Conservation (phyloP, 2,888 invertebrate species). For the Drosophila cyrtoloma region DNA sequence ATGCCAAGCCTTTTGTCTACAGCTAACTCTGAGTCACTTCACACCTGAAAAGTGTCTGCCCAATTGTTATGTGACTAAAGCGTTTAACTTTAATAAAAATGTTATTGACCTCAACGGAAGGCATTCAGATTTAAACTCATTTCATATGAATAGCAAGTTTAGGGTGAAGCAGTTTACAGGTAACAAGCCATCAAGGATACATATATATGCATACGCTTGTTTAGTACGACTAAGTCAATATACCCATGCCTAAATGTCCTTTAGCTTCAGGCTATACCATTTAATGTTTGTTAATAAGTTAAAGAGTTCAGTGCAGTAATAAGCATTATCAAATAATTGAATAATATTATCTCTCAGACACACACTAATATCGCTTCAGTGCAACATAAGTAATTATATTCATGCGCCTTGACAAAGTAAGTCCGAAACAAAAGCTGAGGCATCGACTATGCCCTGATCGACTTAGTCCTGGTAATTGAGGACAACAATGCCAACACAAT, state of each 20-base stretch:
- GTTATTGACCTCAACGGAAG: slow-evolving; percentile 55
- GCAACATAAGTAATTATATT: slow-evolving; percentile 21
- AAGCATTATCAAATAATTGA: not conserved
- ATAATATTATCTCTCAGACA: not conserved
- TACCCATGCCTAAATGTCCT: too few species aligned
- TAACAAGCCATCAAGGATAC: not conserved
- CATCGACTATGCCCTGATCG: not conserved
- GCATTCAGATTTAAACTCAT: not conserved
- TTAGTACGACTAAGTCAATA: too few species aligned
- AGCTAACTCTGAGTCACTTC: slow-evolving; percentile 22
- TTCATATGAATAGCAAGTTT: not conserved
- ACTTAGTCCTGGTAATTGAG: not conserved
- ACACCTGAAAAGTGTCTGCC: slow-evolving; percentile 26
- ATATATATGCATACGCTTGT: too few species aligned
- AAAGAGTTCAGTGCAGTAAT: not conserved
- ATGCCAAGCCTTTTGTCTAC: slow-evolving; percentile 25
- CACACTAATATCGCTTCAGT: not conserved
- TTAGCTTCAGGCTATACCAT: not conserved
- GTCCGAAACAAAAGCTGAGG: slow-evolving; percentile 31
- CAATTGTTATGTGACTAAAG: slow-evolving; percentile 37
- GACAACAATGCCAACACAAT: slow-evolving; percentile 20
- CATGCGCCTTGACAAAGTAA: slow-evolving; percentile 29
- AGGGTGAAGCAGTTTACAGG: not conserved
- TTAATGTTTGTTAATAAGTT: not conserved
- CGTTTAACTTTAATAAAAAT: slow-evolving; percentile 35